These are phyloP conservation scores for Archegozetes longisetosus DNA, from an alignment of 1,140 invertebrate genomes.

Conservation along the genomic window DNA sequence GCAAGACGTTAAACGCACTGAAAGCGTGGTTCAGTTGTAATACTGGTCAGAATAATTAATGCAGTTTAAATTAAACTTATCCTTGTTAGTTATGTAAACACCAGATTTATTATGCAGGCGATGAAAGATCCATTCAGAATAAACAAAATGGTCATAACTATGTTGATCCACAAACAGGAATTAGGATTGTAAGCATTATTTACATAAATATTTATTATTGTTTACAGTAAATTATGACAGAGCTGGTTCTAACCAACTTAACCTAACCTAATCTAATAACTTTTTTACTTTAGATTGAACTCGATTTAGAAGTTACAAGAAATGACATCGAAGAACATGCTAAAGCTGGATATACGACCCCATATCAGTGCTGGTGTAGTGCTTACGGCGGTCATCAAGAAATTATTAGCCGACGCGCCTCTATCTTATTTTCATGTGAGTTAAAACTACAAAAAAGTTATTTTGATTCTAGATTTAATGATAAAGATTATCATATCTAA, in stretches of 20 bases:
- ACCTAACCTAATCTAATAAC: not conserved
- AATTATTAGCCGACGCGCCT: constrained; percentile 9
- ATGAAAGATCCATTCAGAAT: constrained; percentile 9
- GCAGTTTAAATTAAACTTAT: not conserved
- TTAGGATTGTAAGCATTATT: constrained; percentile 12
- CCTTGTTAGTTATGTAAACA: not conserved
- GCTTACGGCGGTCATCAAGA: constrained; percentile 12
- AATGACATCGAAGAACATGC: constrained; percentile 11
- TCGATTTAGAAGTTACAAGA: constrained; percentile 12
- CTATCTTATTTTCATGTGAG: constrained; percentile 14
- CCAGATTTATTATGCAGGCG: constrained; percentile 4
- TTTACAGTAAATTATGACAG: not conserved
- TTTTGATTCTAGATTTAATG: too few species aligned
- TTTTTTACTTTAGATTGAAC: constrained; percentile 16
- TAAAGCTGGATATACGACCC: not conserved
- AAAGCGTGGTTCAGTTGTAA: constrained; percentile 14
- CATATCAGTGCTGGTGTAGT: constrained; percentile 13
- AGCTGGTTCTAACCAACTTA: not conserved
- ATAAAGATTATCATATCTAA: too few species aligned
- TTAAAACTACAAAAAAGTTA: too few species aligned
- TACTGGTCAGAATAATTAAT: not conserved
- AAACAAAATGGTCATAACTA: constrained; percentile 12
- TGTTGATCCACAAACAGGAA: constrained; percentile 14
- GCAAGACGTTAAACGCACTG: constrained; percentile 13
- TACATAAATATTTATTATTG: not conserved